These are phyloP conservation scores for Vanacampus margaritifer DNA, from an alignment of 2,113 vertebrate species.

Conservation along the genomic window DNA sequence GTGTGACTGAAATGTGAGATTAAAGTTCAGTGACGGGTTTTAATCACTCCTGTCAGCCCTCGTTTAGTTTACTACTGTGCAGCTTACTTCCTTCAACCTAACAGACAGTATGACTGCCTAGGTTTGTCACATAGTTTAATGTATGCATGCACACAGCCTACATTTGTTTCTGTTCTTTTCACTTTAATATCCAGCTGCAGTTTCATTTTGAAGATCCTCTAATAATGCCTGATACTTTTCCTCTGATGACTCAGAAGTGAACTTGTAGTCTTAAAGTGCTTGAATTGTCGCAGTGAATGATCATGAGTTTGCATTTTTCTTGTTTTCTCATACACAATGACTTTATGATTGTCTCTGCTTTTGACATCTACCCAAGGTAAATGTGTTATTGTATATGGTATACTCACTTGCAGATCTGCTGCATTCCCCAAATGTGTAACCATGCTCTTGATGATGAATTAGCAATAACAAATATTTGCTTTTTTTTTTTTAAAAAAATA, in stretches of 20 bases:
- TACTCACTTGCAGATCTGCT: too few species aligned
- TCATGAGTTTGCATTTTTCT: too few species aligned
- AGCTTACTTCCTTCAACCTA: background rate
- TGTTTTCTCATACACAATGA: too few species aligned
- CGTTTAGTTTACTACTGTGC: slow-evolving; percentile 7
- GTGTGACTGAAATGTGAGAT: slow-evolving; percentile 22
- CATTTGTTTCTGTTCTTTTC: background rate
- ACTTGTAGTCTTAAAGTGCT: background rate
- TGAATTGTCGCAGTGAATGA: background rate
- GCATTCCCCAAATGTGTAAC: too few species aligned
- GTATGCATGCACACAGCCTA: background rate
- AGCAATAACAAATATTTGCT: too few species aligned
- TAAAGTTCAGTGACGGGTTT: slow-evolving; percentile 16
- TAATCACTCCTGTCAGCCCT: slow-evolving; percentile 10
- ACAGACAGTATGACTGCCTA: background rate
- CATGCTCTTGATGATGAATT: too few species aligned
- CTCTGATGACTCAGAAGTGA: too few species aligned
- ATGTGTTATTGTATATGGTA: too few species aligned
- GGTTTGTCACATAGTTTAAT: background rate
- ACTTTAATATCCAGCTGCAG: background rate
- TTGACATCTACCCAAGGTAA: too few species aligned
- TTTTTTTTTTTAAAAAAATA: too few species aligned
- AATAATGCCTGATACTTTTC: background rate
- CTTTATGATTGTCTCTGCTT: too few species aligned
- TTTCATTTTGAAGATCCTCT: background rate